phyloP scores from a whole-genome alignment of 2,797 vertebrate genomes.

The Cirrhinus mrigala region DNA sequence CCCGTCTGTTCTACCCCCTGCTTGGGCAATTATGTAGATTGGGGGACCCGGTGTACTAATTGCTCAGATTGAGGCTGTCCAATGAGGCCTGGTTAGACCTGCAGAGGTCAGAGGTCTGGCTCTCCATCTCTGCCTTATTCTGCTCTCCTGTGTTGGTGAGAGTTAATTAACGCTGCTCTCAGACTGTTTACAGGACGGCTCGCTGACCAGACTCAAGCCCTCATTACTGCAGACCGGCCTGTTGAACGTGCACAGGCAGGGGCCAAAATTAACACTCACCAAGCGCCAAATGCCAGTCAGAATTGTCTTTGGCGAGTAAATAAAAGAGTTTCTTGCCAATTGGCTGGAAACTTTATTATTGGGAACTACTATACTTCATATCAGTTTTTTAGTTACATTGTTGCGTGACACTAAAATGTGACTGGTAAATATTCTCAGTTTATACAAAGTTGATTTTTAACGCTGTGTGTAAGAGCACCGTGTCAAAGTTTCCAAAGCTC shows the following conservation, averaged over 20 bases:
- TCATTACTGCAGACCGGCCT: conserved; percentile 59
- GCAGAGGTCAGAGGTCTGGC: conserved; percentile 43
- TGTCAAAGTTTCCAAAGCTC: background rate
- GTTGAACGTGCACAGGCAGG: conserved; percentile 27
- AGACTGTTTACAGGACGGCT: conserved; percentile 51
- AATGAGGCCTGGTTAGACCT: conserved; percentile 68
- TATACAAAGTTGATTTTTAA: background rate
- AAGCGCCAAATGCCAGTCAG: conserved; percentile 7
- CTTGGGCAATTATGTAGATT: conserved; percentile 87
- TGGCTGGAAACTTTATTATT: background rate
- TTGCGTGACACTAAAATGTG: background rate
- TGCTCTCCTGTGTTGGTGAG: conserved; percentile 58
- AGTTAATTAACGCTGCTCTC: conserved; percentile 61
- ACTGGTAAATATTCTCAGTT: background rate
- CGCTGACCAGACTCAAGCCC: conserved; percentile 77
- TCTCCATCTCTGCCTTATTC: conserved; percentile 54
- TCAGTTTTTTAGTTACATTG: background rate
- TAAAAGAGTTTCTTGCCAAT: background rate
- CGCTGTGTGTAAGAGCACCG: background rate
- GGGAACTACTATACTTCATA: background rate
- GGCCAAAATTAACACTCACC: conserved; percentile 19
- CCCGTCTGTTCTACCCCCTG: conserved; percentile 60
- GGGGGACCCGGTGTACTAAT: conserved; percentile 80
- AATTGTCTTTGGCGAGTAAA: conserved; percentile 18
- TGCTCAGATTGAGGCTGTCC: conserved; percentile 79